Percentiles rank a stretch among this genome's conserved stretches.
phyloP scores from a whole-genome alignment of 2,888 invertebrate species.

The Drosophila atripex region DNA sequence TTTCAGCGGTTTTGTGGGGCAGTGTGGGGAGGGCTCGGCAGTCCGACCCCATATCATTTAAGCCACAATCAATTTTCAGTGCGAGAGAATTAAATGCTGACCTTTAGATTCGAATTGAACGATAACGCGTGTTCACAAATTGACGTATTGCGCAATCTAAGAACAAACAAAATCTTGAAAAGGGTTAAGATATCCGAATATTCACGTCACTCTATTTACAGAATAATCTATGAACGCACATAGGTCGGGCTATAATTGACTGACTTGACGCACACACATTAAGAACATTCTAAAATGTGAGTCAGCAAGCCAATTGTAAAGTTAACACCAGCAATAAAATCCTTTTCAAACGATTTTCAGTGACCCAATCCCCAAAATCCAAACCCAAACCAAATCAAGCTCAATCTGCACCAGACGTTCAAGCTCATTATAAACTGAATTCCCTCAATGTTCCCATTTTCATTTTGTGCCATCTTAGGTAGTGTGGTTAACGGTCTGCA shows the following conservation, averaged over 20 bases:
- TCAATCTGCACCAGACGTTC: slow-evolving; percentile 1
- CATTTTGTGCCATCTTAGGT: slow-evolving; percentile 86
- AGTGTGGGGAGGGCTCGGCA: slow-evolving; percentile 8
- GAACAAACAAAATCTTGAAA: neutral
- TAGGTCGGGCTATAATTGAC: slow-evolving; percentile 7
- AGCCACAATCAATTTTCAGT: neutral
- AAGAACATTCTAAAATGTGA: slow-evolving; percentile 6
- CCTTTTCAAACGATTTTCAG: neutral
- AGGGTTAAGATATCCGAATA: slow-evolving; percentile 6
- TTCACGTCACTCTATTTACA: slow-evolving; percentile 11
- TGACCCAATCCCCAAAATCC: neutral
- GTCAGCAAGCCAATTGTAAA: slow-evolving; percentile 4
- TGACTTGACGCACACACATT: slow-evolving; percentile 11
- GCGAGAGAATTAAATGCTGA: slow-evolving; percentile 5
- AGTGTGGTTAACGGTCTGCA: slow-evolving; percentile 93
- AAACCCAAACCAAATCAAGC: neutral
- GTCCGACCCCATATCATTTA: neutral
- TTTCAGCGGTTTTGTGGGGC: slow-evolving; percentile 10
- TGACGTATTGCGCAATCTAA: neutral
- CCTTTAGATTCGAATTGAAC: slow-evolving; percentile 8
- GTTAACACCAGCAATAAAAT: neutral
- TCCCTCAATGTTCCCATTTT: slow-evolving; percentile 45
- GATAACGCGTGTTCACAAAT: neutral
- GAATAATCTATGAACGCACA: slow-evolving; percentile 8
- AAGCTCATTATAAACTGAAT: slow-evolving; percentile 10